Conservation (phyloP, 92 coral and sea anemone species). For the Paramuricea clavata region DNA sequence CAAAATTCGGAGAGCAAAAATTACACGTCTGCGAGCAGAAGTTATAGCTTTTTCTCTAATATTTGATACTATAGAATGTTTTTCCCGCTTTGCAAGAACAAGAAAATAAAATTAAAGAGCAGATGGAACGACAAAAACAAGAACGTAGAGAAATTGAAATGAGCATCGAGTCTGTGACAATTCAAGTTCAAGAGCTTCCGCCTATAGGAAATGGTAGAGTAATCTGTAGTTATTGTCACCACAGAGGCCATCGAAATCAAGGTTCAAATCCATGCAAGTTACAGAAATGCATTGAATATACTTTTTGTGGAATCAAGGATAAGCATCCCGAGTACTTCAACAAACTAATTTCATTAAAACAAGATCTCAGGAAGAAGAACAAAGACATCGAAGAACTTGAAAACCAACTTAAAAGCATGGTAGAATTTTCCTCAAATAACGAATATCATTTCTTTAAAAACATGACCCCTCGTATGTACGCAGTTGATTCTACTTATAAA, state of each 20-base stretch:
- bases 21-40: too few relatives aligned
- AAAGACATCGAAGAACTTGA: conserved; percentile 30
- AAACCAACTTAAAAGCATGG: conserved; percentile 54
- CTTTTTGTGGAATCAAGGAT: conserved; percentile 56
- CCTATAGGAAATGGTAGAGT: conserved; percentile 28
- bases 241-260: conserved; percentile 62
- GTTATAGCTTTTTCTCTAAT: too few relatives aligned
- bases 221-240: conserved; percentile 58
- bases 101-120: conserved; percentile 46
- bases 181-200: conserved; percentile 47
- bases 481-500: conserved; percentile 46
- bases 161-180: conserved; percentile 60
- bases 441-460: conserved; percentile 60
- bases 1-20: too few relatives aligned
- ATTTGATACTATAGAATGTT: too few relatives aligned
- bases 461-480: conserved; percentile 48
- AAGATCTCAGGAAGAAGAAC: conserved; percentile 49
- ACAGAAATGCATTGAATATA: conserved; percentile 51
- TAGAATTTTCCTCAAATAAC: conserved; percentile 40
- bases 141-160: conserved; percentile 43
- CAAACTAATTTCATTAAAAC: conserved; percentile 44
- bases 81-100: conserved; percentile 55
- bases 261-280: conserved; percentile 42
- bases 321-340: conserved; percentile 66
- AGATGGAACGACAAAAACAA: conserved; percentile 47